phyloP scores from a whole-genome alignment of 35 echinoderm and acorn worm species.

The Apostichopus japonicus region DNA sequence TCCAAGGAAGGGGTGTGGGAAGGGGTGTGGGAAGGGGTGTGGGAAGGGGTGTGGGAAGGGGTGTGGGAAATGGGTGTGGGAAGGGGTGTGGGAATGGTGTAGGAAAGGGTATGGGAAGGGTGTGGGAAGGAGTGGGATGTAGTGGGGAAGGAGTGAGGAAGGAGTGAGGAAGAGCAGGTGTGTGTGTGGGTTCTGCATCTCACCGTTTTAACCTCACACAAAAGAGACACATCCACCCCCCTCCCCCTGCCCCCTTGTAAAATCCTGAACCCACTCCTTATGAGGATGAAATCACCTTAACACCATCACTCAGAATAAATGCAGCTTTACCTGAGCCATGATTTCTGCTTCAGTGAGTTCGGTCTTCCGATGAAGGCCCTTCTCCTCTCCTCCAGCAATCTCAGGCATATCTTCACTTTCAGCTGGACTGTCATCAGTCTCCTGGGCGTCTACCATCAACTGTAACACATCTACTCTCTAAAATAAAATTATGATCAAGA shows the following conservation, averaged over 20 bases:
- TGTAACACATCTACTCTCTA: conserved; percentile 6
- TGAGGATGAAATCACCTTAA: background rate
- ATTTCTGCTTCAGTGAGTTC: conserved; percentile 24
- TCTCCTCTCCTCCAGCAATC: background rate
- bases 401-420: background rate
- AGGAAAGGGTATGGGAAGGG: too few species aligned
- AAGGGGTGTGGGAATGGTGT: too few species aligned
- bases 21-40: too few species aligned
- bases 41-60: too few species aligned
- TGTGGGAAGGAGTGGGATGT: too few species aligned
- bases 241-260: background rate
- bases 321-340: conserved; percentile 10
- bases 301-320: background rate
- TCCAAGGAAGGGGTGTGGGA: background rate
- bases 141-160: too few species aligned
- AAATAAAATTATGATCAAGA: background rate
- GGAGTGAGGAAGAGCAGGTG: too few species aligned
- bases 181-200: too few species aligned
- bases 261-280: too few species aligned
- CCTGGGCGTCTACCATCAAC: conserved; percentile 23
- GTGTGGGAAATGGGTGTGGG: too few species aligned
- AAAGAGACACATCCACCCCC: too few species aligned
- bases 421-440: background rate
- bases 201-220: too few species aligned
- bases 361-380: background rate